These are phyloP conservation scores for Macroglossus sobrinus DNA, from an alignment of 2,113 vertebrate species.

Conservation along the genomic window DNA sequence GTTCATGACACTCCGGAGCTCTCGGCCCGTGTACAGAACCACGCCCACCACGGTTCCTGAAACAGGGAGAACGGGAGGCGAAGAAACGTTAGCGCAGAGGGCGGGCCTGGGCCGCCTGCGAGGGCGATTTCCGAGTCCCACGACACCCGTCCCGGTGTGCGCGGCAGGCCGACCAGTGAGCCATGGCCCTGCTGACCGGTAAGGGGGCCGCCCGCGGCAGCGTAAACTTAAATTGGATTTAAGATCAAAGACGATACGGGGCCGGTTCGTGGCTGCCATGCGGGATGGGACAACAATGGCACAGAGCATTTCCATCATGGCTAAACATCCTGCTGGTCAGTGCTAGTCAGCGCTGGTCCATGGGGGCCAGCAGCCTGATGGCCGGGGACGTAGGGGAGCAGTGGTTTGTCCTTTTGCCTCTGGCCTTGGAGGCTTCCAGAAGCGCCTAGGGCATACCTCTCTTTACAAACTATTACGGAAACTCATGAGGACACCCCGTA, in stretches of 20 bases:
- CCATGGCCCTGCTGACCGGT: rapidly evolving
- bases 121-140: rapidly evolving
- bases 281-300: rapidly evolving
- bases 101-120: rapidly evolving
- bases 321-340: rapidly evolving
- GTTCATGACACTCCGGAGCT: conserved; percentile 98
- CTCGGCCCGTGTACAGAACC: conserved; percentile 97
- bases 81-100: rapidly evolving
- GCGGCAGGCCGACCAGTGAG: rapidly evolving
- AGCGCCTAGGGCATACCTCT: neutral
- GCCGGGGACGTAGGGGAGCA: rapidly evolving
- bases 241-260: rapidly evolving
- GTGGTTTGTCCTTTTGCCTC: neutral
- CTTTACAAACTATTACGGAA: rapidly evolving
- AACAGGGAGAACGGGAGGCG: neutral
- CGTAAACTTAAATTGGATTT: too few species aligned
- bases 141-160: rapidly evolving
- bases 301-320: rapidly evolving
- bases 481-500: rapidly evolving
- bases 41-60: conserved; percentile 96
- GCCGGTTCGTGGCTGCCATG: rapidly evolving
- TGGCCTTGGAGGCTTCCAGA: neutral
- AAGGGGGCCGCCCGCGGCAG: rapidly evolving
- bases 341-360: neutral
- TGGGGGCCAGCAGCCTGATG: neutral